Percentiles rank a stretch among this genome's conserved stretches.
Evolutionary conservation across 2,888 invertebrate genomes (phyloP).

Genomic region (Abscondita cerata): DNA sequence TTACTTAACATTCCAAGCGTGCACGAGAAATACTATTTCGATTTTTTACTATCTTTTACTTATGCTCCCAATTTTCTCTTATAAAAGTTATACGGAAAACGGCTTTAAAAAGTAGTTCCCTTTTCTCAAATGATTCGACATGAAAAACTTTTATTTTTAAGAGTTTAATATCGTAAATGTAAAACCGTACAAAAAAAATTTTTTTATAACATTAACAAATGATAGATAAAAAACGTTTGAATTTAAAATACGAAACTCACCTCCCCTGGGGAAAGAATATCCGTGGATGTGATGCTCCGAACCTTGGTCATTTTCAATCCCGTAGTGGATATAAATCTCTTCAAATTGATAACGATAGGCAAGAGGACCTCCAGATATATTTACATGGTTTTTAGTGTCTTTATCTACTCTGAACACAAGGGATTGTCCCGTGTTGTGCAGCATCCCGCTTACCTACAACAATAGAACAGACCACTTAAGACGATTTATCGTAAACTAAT

Average conservation of each 20-base stretch:
- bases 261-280: constrained; percentile 96
- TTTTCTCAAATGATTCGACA: constrained; percentile 11
- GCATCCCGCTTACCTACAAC: constrained; percentile 81
- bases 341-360: constrained; percentile 95
- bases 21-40: constrained; percentile 37
- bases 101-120: constrained; percentile 11
- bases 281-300: constrained; percentile 97
- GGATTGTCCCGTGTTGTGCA: constrained; percentile 94
- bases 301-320: constrained; percentile 86
- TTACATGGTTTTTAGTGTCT: constrained; percentile 89
- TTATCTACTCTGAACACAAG: constrained; percentile 91
- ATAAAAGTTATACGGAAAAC: constrained; percentile 19
- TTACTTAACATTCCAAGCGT: constrained; percentile 47
- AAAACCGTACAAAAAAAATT: neutral
- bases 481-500: neutral
- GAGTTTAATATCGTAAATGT: too few species aligned
- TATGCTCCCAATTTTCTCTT: constrained; percentile 24
- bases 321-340: constrained; percentile 96
- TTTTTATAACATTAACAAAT: neutral
- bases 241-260: constrained; percentile 63
- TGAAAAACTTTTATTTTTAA: too few species aligned
- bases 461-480: neutral
- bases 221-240: too few species aligned
- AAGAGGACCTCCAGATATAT: constrained; percentile 95
- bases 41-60: constrained; percentile 36